Conservation (phyloP, 2,888 invertebrate genomes). For the Sarcophaga caerulescens region DNA sequence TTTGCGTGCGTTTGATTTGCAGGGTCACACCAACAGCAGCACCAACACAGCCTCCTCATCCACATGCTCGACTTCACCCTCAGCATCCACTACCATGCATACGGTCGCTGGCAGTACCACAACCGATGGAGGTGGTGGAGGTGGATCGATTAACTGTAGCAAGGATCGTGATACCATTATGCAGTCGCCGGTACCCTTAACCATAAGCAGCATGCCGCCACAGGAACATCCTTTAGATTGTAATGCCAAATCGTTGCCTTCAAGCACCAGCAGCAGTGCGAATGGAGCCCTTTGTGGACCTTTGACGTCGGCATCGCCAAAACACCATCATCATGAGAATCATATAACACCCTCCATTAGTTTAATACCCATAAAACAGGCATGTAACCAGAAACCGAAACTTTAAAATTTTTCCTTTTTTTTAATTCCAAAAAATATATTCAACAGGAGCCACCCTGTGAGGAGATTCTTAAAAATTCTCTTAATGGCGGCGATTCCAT, state of each 20-base stretch:
- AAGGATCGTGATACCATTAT: slow-evolving; percentile 72
- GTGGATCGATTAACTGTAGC: slow-evolving; percentile 16
- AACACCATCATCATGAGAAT: slow-evolving; percentile 79
- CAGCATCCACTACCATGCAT: slow-evolving; percentile 58
- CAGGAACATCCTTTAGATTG: slow-evolving; percentile 76
- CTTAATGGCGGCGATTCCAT: slow-evolving; percentile 58
- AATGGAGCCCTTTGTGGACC: slow-evolving; percentile 60
- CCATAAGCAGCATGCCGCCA: slow-evolving; percentile 64
- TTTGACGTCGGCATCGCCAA: slow-evolving; percentile 71
- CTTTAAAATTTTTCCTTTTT: background rate
- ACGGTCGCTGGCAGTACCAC: slow-evolving; percentile 67
- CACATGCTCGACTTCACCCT: slow-evolving; percentile 13
- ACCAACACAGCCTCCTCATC: slow-evolving; percentile 26
- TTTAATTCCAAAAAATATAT: background rate
- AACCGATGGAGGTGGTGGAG: slow-evolving; percentile 55
- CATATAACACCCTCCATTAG: slow-evolving; percentile 92
- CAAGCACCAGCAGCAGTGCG: slow-evolving; percentile 74
- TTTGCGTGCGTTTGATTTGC: slow-evolving; percentile 79
- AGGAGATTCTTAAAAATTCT: slow-evolving; percentile 51
- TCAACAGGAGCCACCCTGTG: slow-evolving; percentile 59
- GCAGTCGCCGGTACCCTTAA: slow-evolving; percentile 71
- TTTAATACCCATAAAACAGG: slow-evolving; percentile 92
- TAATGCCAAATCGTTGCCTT: slow-evolving; percentile 77
- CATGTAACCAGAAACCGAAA: slow-evolving; percentile 72
- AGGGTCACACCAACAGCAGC: slow-evolving; percentile 72